These are phyloP conservation scores for Lithophane socia DNA, from an alignment of 2,888 invertebrate genomes.

Conservation along the genomic window DNA sequence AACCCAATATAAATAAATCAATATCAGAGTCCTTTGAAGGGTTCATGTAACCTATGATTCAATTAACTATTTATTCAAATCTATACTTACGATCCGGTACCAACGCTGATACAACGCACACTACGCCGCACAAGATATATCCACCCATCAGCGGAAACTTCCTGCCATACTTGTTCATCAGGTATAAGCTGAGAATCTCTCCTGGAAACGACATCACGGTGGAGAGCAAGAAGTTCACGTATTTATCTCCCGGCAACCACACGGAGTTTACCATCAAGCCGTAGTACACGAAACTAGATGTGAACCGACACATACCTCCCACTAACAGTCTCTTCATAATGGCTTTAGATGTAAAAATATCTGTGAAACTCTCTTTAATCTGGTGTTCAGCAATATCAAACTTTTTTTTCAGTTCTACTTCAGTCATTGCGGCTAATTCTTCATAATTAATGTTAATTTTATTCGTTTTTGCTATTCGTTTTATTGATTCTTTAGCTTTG, in stretches of 20 bases:
- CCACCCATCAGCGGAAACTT: slow-evolving; percentile 78
- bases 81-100: slow-evolving; percentile 78
- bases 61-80: background rate
- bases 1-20: background rate
- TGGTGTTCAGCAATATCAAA: slow-evolving; percentile 77
- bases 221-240: slow-evolving; percentile 81
- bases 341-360: slow-evolving; percentile 77
- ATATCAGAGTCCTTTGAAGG: too few species aligned
- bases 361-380: slow-evolving; percentile 74
- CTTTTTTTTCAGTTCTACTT: slow-evolving; percentile 72
- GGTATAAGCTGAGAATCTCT: slow-evolving; percentile 78
- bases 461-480: slow-evolving; percentile 76
- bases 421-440: slow-evolving; percentile 74
- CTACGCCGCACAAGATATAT: slow-evolving; percentile 74
- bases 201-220: slow-evolving; percentile 85
- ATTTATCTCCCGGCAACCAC: slow-evolving; percentile 82
- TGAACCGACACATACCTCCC: slow-evolving; percentile 75
- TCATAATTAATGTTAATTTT: slow-evolving; percentile 76
- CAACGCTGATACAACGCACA: slow-evolving; percentile 76
- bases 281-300: slow-evolving; percentile 82
- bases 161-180: slow-evolving; percentile 83
- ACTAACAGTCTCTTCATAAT: slow-evolving; percentile 78
- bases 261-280: slow-evolving; percentile 84
- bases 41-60: background rate
- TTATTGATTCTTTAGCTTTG: slow-evolving; percentile 76